phyloP scores from a whole-genome alignment of 2,113 vertebrate species.

The Bufo bufo region DNA sequence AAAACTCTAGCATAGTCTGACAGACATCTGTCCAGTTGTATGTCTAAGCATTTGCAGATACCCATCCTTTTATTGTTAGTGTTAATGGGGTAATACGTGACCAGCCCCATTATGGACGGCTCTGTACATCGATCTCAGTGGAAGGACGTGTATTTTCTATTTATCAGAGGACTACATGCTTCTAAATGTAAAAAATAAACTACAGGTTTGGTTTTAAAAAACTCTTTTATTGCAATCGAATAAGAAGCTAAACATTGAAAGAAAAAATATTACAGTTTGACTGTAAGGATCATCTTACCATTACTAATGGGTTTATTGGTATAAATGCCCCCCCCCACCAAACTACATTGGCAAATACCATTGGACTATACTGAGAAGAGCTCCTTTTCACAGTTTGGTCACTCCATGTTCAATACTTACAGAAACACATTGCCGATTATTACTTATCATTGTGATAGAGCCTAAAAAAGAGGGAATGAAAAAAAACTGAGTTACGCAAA shows the following conservation, averaged over 20 bases:
- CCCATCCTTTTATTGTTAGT: too few species aligned
- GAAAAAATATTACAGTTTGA: not conserved
- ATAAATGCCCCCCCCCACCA: too few species aligned
- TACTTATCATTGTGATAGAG: not conserved
- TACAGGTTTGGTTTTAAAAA: not conserved
- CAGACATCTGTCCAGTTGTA: too few species aligned
- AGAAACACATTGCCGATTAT: not conserved
- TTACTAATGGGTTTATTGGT: not conserved
- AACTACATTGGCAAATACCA: too few species aligned
- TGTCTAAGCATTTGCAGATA: too few species aligned
- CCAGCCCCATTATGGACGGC: too few species aligned
- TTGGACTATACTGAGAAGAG: not conserved
- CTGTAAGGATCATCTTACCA: not conserved
- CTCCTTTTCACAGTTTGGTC: not conserved
- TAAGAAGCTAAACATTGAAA: not conserved
- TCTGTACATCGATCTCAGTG: too few species aligned
- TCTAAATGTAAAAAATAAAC: not conserved
- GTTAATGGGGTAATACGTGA: too few species aligned
- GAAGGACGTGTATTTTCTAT: too few species aligned
- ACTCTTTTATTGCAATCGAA: not conserved
- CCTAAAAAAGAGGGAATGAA: not conserved
- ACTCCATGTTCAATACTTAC: conserved; percentile 1
- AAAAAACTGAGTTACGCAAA: not conserved
- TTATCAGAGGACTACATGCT: not conserved
- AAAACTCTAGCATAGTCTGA: too few species aligned